Percentiles rank a stretch among this genome's conserved stretches.
These are phyloP conservation scores for Pogonognathellus flavescens DNA, from an alignment of 1,140 invertebrate species.

Conservation along the genomic window DNA sequence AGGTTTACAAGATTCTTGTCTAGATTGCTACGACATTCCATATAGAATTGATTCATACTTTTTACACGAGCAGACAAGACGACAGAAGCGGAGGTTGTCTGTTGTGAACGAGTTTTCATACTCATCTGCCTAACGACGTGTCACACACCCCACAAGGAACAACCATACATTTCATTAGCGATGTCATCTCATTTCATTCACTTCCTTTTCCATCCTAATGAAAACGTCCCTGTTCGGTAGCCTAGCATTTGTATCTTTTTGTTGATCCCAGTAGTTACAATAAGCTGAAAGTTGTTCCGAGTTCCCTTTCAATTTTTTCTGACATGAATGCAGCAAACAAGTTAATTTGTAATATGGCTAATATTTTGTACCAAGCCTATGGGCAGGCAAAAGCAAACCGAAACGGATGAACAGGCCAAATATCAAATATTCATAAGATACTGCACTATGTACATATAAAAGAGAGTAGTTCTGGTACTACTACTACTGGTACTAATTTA, in stretches of 20 bases:
- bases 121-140: constrained; percentile 61
- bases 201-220: constrained; percentile 52
- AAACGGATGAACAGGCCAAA: no score
- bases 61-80: neutral
- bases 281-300: neutral
- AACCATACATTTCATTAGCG: constrained; percentile 58
- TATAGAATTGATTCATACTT: constrained; percentile 58
- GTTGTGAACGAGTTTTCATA: constrained; percentile 25
- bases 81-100: neutral
- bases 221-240: constrained; percentile 26
- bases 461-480: no score
- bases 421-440: no score
- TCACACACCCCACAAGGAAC: constrained; percentile 54
- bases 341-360: no score
- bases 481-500: no score
- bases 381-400: no score
- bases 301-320: neutral
- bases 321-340: neutral
- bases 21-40: constrained; percentile 42
- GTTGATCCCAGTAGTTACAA: neutral
- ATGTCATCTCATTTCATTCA: constrained; percentile 60
- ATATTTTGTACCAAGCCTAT: no score
- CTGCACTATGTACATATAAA: no score
- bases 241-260: no score
- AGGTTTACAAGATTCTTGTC: neutral